A percentile compares a stretch with the other conserved stretches of the same genome.
These are phyloP conservation scores for Oreohelix idahoensis DNA, from an alignment of 1,140 invertebrate species.

Conservation along the genomic window DNA sequence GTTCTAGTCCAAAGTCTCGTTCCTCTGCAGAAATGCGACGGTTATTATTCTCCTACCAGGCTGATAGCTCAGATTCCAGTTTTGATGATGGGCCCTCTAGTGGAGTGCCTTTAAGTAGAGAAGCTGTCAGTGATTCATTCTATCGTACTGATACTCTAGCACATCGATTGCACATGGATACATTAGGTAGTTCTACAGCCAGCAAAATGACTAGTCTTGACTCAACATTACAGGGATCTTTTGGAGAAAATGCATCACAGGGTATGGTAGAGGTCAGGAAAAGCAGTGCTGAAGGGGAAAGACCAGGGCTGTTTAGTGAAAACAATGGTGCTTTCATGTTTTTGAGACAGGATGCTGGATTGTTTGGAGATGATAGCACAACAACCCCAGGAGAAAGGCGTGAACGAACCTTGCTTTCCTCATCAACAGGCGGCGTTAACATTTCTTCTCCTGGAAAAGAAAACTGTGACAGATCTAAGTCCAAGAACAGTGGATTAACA, in stretches of 20 bases:
- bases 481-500: neutral
- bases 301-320: slow-evolving; percentile 38
- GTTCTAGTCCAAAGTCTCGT: neutral
- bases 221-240: neutral
- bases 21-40: neutral
- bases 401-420: neutral
- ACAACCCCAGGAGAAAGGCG: neutral
- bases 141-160: neutral
- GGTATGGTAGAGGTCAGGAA: neutral
- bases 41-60: neutral
- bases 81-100: slow-evolving; percentile 14
- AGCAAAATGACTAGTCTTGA: neutral
- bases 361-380: neutral
- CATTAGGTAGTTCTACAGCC: neutral
- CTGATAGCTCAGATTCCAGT: slow-evolving; percentile 36
- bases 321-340: slow-evolving; percentile 33
- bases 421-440: slow-evolving; percentile 13
- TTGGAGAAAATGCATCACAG: neutral
- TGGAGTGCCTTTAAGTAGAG: neutral
- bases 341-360: slow-evolving; percentile 3
- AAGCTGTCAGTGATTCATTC: slow-evolving; percentile 17
- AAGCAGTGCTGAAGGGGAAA: neutral
- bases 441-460: slow-evolving; percentile 32
- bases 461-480: neutral
- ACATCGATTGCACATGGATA: neutral